Evolutionary conservation across 1,140 invertebrate genomes (phyloP).

Genomic region (Drepana arcuata): DNA sequence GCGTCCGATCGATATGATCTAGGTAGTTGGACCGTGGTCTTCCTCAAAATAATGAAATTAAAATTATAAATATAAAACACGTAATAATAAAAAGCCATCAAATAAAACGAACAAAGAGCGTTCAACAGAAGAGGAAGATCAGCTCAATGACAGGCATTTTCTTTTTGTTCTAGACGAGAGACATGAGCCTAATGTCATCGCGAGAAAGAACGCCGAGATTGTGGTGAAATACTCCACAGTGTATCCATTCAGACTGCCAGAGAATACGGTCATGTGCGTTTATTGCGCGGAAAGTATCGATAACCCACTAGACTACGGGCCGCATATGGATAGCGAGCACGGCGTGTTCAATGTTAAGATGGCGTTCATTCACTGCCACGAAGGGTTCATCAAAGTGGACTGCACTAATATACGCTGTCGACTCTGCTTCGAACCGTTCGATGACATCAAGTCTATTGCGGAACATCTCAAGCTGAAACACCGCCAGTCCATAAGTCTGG

Average conservation of each 20-base stretch:
- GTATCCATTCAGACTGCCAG: slow-evolving; percentile 31
- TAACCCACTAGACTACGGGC: slow-evolving; percentile 19
- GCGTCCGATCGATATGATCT: no score
- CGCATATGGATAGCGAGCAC: slow-evolving; percentile 32
- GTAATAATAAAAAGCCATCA: no score
- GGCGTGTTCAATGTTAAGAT: slow-evolving; percentile 17
- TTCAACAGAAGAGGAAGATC: no score
- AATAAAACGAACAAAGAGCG: no score
- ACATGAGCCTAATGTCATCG: slow-evolving; percentile 23
- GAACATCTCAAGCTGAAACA: slow-evolving; percentile 19
- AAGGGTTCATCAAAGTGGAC: slow-evolving; percentile 31
- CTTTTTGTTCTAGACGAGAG: slow-evolving; percentile 37
- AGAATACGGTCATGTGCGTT: slow-evolving; percentile 30
- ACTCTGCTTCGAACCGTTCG: slow-evolving; percentile 14
- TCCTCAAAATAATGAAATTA: no score
- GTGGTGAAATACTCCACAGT: slow-evolving; percentile 32
- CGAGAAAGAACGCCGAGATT: slow-evolving; percentile 33
- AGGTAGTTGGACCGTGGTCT: no score
- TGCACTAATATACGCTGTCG: slow-evolving; percentile 25
- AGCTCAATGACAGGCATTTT: no score
- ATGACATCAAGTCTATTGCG: slow-evolving; percentile 16
- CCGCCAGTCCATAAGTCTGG: slow-evolving; percentile 12
- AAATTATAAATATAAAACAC: no score
- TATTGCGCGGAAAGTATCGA: slow-evolving; percentile 29
- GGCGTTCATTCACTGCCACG: slow-evolving; percentile 22